A percentile compares a stretch with the other conserved stretches of the same genome.
These are phyloP conservation scores for Struthidea cinerea DNA, from an alignment of 2,113 vertebrate species.

Conservation along the genomic window DNA sequence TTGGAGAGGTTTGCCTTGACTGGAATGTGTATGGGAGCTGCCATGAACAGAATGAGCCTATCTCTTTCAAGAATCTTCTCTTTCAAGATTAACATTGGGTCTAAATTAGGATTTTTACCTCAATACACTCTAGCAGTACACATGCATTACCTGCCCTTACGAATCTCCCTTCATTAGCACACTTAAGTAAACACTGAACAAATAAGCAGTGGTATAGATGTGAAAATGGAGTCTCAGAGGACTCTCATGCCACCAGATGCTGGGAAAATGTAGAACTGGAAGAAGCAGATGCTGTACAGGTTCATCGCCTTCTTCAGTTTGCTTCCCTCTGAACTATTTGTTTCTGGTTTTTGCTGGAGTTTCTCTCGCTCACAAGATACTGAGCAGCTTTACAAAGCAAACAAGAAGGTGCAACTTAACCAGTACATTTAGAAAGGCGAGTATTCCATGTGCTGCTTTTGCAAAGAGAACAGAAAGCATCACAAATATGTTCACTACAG, in stretches of 20 bases:
- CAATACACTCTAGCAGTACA: background rate
- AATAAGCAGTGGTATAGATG: background rate
- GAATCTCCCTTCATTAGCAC: background rate
- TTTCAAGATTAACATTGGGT: background rate
- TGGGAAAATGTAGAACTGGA: background rate
- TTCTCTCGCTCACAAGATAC: background rate
- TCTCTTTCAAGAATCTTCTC: too few species aligned
- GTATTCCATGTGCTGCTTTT: background rate
- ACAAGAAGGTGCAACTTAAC: accelerated
- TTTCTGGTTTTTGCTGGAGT: background rate
- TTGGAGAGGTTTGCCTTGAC: background rate
- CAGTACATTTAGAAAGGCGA: background rate
- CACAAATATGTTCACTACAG: background rate
- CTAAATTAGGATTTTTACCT: background rate
- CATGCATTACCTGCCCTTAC: background rate
- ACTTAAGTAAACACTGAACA: background rate
- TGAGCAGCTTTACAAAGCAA: background rate
- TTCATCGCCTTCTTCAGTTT: background rate
- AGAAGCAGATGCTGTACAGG: background rate
- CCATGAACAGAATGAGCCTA: background rate
- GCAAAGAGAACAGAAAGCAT: background rate
- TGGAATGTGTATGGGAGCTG: background rate
- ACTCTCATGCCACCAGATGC: background rate
- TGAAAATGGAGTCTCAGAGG: background rate
- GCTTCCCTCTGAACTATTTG: background rate